These are phyloP conservation scores for Podilymbus podiceps DNA, from an alignment of 2,113 vertebrate genomes.

Conservation along the genomic window DNA sequence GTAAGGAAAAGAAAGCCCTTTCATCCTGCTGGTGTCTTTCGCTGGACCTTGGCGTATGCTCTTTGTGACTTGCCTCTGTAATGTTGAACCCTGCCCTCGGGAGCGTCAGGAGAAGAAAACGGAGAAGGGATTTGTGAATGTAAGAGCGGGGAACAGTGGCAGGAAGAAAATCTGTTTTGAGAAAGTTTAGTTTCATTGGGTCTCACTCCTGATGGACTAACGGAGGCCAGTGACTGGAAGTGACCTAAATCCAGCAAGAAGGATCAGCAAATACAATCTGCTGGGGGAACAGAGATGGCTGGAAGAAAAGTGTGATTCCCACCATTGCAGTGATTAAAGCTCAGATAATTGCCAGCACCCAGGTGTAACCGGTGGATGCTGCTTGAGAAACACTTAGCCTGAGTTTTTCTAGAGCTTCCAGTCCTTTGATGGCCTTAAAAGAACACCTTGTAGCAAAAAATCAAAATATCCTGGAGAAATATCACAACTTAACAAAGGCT, in stretches of 20 bases:
- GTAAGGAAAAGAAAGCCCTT: background rate
- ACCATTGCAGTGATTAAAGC: background rate
- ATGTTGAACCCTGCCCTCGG: background rate
- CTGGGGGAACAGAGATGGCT: background rate
- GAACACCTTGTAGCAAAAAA: background rate
- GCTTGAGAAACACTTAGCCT: background rate
- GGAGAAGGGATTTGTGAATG: background rate
- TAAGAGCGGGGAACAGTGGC: background rate
- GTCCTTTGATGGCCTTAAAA: background rate
- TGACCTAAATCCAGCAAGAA: background rate
- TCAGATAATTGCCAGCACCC: background rate
- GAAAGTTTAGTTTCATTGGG: background rate
- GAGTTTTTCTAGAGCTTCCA: background rate
- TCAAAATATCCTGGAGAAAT: background rate
- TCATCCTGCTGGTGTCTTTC: background rate
- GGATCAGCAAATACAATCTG: background rate
- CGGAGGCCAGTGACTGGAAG: background rate
- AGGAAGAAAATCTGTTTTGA: background rate
- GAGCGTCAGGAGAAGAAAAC: background rate
- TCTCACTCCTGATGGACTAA: background rate
- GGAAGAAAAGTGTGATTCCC: background rate
- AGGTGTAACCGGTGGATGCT: background rate
- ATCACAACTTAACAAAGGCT: background rate
- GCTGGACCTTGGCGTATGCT: background rate
- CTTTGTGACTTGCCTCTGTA: background rate